Evolutionary conservation across 2,797 vertebrate genomes (phyloP).

Genomic region (Urocyon cinereoargenteus): DNA sequence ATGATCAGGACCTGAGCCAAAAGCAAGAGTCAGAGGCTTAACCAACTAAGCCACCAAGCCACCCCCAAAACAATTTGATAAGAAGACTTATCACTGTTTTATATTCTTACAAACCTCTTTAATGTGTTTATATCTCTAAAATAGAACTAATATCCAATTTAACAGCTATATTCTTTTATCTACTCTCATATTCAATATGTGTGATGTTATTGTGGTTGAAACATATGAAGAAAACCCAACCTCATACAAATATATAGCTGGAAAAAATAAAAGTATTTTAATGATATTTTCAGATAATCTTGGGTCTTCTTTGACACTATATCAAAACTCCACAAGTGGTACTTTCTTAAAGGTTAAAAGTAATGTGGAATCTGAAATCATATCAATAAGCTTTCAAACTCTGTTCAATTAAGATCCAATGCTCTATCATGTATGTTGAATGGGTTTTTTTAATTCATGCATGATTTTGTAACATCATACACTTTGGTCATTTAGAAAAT

Average conservation of each 20-base stretch:
- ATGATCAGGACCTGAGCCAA: background rate
- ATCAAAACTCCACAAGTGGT: constrained; percentile 11
- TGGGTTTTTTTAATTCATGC: constrained; percentile 4
- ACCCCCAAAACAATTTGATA: constrained; percentile 21
- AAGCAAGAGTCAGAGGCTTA: background rate
- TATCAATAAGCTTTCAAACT: constrained; percentile 47
- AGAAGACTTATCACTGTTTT: background rate
- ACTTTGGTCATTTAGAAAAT: constrained; percentile 10
- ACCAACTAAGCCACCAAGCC: background rate
- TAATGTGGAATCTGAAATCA: constrained; percentile 4
- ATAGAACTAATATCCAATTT: background rate
- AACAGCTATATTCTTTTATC: background rate
- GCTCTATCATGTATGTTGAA: background rate
- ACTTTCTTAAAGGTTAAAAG: constrained; percentile 27
- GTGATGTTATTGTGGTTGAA: constrained; percentile 6
- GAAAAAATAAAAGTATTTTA: constrained; percentile 17
- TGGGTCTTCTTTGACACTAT: background rate
- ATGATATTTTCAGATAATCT: constrained; percentile 4
- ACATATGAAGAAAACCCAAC: constrained; percentile 7
- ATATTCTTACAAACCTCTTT: constrained; percentile 29
- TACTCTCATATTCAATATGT: background rate
- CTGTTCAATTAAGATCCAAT: constrained; percentile 29
- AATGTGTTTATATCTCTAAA: background rate
- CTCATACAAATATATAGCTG: background rate
- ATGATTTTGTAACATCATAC: constrained; percentile 10